A percentile compares a stretch with the other conserved stretches of the same genome.
phyloP scores from a whole-genome alignment of 1,140 invertebrate genomes.

The Branchinecta lynchi region DNA sequence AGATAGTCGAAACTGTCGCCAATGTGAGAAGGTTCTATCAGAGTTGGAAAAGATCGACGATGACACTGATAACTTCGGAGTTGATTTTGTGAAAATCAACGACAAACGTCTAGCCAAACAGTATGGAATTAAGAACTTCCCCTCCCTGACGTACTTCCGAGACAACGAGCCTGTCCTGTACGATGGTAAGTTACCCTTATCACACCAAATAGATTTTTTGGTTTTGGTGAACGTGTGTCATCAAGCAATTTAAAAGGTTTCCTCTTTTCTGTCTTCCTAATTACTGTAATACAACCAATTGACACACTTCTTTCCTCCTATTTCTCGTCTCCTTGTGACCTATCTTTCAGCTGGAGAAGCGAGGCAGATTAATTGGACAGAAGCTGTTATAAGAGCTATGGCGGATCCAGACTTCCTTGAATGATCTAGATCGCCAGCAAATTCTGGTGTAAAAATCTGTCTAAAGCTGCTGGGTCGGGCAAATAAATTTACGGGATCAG shows the following conservation, averaged over 20 bases:
- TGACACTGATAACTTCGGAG: conserved; percentile 67
- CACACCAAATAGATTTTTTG: neutral
- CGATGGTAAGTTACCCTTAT: conserved; percentile 44
- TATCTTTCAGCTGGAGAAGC: too few relatives aligned
- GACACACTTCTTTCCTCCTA: too few relatives aligned
- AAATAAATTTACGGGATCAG: too few relatives aligned
- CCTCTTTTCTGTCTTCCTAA: too few relatives aligned
- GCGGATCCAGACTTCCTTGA: too few relatives aligned
- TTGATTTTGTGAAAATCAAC: conserved; percentile 59
- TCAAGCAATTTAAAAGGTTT: too few relatives aligned
- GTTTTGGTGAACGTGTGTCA: neutral
- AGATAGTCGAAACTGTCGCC: conserved; percentile 79
- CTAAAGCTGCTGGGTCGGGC: too few relatives aligned
- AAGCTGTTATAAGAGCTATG: too few relatives aligned
- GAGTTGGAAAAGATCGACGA: conserved; percentile 88
- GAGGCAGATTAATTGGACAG: too few relatives aligned
- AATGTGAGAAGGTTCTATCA: conserved; percentile 73
- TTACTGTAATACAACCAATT: neutral
- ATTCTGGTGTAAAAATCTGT: too few relatives aligned
- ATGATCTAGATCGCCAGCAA: too few relatives aligned
- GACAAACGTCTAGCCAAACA: conserved; percentile 87
- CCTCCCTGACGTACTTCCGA: conserved; percentile 81
- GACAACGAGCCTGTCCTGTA: conserved; percentile 85
- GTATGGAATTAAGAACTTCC: conserved; percentile 83
- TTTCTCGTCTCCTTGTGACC: too few relatives aligned